These are phyloP conservation scores for Penaeus indicus DNA, from an alignment of 1,140 invertebrate genomes.

Conservation along the genomic window DNA sequence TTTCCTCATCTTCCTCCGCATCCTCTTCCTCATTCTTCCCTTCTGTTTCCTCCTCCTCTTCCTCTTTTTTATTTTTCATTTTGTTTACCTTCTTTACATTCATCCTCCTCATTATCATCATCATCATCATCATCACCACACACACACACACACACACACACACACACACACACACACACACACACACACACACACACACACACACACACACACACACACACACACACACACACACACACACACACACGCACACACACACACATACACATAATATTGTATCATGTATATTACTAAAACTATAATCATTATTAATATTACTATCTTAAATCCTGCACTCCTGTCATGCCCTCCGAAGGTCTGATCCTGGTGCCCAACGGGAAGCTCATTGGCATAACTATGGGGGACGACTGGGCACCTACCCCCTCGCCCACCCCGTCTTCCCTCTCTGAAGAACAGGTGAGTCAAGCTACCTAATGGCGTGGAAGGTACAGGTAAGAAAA, in stretches of 20 bases:
- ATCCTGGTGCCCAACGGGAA: conserved; percentile 93
- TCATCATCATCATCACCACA: background rate
- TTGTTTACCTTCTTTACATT: background rate
- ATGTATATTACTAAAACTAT: background rate
- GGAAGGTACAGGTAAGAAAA: background rate
- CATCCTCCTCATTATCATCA: background rate
- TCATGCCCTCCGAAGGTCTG: conserved; percentile 75
- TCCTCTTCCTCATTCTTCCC: background rate
- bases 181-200: no score
- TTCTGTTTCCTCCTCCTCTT: background rate
- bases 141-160: background rate
- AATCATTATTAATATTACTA: no score
- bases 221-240: no score
- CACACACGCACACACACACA: no score
- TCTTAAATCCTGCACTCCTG: background rate
- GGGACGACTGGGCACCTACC: conserved; percentile 74
- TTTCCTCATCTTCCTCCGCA: background rate
- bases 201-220: no score
- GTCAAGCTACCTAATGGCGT: background rate
- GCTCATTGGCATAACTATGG: conserved; percentile 82
- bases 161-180: background rate
- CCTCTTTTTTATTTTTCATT: background rate
- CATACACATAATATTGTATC: no score
- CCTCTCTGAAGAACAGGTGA: conserved; percentile 15
- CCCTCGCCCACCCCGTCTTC: background rate